Base-by-base conservation (phyloP, 2,888 invertebrate genomes). In the Parthenolecanium corni region DNA sequence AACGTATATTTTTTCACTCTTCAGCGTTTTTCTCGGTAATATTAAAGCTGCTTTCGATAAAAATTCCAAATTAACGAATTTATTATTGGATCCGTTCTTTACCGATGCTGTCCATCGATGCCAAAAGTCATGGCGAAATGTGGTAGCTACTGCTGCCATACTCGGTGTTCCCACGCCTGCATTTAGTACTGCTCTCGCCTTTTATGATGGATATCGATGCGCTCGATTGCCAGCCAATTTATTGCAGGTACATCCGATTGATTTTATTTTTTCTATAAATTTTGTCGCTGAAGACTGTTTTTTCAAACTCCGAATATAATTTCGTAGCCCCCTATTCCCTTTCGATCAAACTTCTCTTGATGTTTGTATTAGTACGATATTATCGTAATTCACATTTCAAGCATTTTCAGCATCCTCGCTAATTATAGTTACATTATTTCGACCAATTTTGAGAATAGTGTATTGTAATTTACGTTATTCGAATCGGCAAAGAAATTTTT, bases 131-230 rank as follows among this genome's bases (percentile, higher is more conserved):
- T 87, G 94, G 84, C 81, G 97, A 52, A 80, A 83, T 69, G 93
- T 91, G 51, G 86, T 95, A 1, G 81, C 74, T 71, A 82, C 76
- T 74, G 77, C 82, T 2, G 80, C 81, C 2, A 74, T 73, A 40
- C 77, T 83, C 68, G 97, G 96, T n/a, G 86, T 96, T 58, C 95
- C 98, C 0, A 86, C 89, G 14, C 97, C 98, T 0, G 90, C 93
- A 0, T 80, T 97, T 71, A 86, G 88, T 61, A 85, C 96, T 0
- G 98, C 97, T 0, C 78, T 98, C 36, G 88, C 95, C 16, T 98
- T 98, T 78, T 98, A 91, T 73, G 98, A 98, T 75, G 97, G 97
- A 1, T 97, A 93, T 74, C 82, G 96, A 62, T 82, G 86, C 1
- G 84, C 80, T 44, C 78, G 82, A 58, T 77, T 97, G 53, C 97